Percentiles rank a stretch among this genome's conserved stretches.
Evolutionary conservation across 2,888 invertebrate species (phyloP).

Genomic region (Eustalomyia histrio): DNA sequence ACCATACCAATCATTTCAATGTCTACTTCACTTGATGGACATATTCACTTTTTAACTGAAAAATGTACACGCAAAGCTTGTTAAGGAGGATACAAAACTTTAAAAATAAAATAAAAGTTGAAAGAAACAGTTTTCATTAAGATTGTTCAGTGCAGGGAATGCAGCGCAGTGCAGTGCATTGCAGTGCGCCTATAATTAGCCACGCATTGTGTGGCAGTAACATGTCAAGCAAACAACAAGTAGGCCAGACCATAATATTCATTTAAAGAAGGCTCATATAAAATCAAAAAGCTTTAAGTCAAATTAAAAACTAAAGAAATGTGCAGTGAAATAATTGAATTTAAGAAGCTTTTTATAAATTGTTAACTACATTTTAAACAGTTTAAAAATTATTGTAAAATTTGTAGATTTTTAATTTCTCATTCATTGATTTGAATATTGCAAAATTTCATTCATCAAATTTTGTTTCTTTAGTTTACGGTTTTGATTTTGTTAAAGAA

Average conservation of each 20-base stretch:
- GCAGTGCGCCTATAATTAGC: conserved; percentile 68
- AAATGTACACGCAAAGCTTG: conserved; percentile 52
- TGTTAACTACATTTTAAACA: not conserved
- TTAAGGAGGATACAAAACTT: conserved; percentile 17
- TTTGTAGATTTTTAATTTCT: conserved; percentile 2
- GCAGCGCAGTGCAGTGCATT: conserved; percentile 16
- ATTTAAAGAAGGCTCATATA: not conserved
- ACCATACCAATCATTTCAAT: conserved; percentile 50
- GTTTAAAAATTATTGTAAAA: not conserved
- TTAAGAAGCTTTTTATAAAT: not conserved
- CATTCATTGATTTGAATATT: conserved; percentile 31
- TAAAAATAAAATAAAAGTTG: conserved; percentile 2
- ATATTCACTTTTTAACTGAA: conserved; percentile 51
- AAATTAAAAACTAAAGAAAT: conserved; percentile 1
- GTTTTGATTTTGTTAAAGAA: not conserved
- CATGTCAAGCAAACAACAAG: conserved; percentile 65
- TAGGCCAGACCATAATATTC: conserved; percentile 40
- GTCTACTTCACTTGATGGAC: conserved; percentile 60
- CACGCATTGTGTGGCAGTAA: conserved; percentile 67
- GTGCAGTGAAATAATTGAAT: not conserved
- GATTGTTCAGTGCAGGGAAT: conserved; percentile 22
- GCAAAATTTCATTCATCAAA: conserved; percentile 61
- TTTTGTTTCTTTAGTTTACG: not conserved
- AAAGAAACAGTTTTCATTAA: conserved; percentile 39
- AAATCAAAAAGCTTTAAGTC: not conserved